Base-by-base conservation (phyloP, 2,888 invertebrate species). In the Eristalis tenax region DNA sequence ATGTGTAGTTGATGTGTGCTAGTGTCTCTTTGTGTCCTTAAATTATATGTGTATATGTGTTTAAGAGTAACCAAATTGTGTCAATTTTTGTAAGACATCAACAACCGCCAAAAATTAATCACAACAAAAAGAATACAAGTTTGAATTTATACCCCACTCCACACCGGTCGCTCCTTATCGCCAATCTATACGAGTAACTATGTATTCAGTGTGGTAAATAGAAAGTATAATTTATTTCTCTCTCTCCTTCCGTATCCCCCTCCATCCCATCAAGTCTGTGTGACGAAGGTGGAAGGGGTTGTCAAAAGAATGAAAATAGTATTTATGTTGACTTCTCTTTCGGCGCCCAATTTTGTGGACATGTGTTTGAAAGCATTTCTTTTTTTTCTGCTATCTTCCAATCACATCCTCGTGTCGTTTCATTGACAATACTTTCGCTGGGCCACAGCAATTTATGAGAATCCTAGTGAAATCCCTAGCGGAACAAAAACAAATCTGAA, bases 281-380 rank as follows among this genome's bases (percentile, higher is more conserved):
- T 13, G 15, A 13, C 40, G 15, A 4, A 0, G n/a, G 50, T 38
- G 11, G 38, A 13, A 10, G 18, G 50, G 50, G 50, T 50, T 50
- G 50, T 50, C 50, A 50, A 50, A 50, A 50, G n/a, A 50, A 18
- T 50, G 50, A 50, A 43, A 35, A 11, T 70, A 13, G 22, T 28
- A 73, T 32, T 32, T 32, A 66, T 64, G 40, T 28, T 57, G 50
- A 43, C 15, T 50, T 75, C 40, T 57, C 65, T 22, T 64, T 79
- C 78, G 79, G 83, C 83, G 79, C 83, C 74, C 64, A 75, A 79
- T 78, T 65, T 64, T 26, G 64, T 65, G 71, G 79, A 76, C 80
- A 69, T 83, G 71, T 76, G 71, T 68, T 77, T 59, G 64, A 35
- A 65, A 69, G 65, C 43, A 40, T 66, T 57, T 26, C 65, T 63